A percentile compares a stretch with the other conserved stretches of the same genome.
Conservation (phyloP, 2,113 vertebrate species). For the Sphaerodactylus townsendi region DNA sequence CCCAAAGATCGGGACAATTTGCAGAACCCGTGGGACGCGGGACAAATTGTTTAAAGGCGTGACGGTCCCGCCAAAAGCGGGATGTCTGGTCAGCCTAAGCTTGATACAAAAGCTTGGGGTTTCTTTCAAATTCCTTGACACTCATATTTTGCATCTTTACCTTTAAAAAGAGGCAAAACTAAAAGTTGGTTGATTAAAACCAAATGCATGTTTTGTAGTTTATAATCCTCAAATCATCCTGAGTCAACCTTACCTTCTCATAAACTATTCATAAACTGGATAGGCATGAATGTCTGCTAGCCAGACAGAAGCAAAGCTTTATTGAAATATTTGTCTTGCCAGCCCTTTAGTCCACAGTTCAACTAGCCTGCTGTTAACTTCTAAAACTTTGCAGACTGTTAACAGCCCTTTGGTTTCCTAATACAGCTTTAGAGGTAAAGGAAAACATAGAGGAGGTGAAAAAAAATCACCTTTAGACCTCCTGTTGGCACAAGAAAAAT, state of each 20-base stretch:
- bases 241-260: slow-evolving; percentile 48
- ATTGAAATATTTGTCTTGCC: slow-evolving; percentile 44
- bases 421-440: slow-evolving; percentile 48
- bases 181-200: not conserved
- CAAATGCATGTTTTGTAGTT: not conserved
- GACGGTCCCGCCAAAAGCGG: too few species aligned
- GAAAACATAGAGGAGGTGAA: slow-evolving; percentile 35
- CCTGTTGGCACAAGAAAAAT: slow-evolving; percentile 51
- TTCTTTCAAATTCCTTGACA: slow-evolving; percentile 10
- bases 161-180: slow-evolving; percentile 48
- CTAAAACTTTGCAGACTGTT: slow-evolving; percentile 38
- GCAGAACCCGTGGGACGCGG: too few species aligned
- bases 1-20: too few species aligned
- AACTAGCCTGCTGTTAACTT: slow-evolving; percentile 58
- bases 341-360: slow-evolving; percentile 45
- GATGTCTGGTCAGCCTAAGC: too few species aligned
- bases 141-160: slow-evolving; percentile 29
- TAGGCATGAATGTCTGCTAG: not conserved
- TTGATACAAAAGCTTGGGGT: slow-evolving; percentile 14
- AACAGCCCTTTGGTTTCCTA: slow-evolving; percentile 54
- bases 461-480: slow-evolving; percentile 28
- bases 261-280: slow-evolving; percentile 38
- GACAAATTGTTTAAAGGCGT: too few species aligned
- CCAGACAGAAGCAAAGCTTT: slow-evolving; percentile 33
- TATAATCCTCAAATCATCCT: slow-evolving; percentile 39